Conservation (phyloP, 1,140 invertebrate genomes). For the Drosophila mayri region DNA sequence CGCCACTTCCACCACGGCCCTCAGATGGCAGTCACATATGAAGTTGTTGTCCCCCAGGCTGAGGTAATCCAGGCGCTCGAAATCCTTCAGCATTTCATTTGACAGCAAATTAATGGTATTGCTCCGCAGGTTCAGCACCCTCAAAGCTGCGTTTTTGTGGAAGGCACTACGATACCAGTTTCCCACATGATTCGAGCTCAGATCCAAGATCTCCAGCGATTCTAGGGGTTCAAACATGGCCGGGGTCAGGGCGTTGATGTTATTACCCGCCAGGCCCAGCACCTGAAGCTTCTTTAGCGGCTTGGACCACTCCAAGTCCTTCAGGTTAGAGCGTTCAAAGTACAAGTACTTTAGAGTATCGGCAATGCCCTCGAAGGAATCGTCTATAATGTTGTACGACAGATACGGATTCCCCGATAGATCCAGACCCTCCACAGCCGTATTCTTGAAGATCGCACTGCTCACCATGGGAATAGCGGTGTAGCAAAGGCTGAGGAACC, state of each 20-base stretch:
- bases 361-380: slow-evolving; percentile 84
- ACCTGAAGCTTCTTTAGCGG: slow-evolving; percentile 84
- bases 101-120: slow-evolving; percentile 87
- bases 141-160: slow-evolving; percentile 76
- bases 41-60: slow-evolving; percentile 86
- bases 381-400: slow-evolving; percentile 63
- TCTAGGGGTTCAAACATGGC: slow-evolving; percentile 65
- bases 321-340: slow-evolving; percentile 84
- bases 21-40: slow-evolving; percentile 86
- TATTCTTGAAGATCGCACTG: slow-evolving; percentile 82
- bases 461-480: slow-evolving; percentile 80
- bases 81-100: slow-evolving; percentile 85
- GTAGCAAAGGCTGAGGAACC: slow-evolving; percentile 86
- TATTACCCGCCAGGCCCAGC: slow-evolving; percentile 85
- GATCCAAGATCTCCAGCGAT: slow-evolving; percentile 85
- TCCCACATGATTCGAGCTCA: slow-evolving; percentile 85
- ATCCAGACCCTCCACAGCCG: slow-evolving; percentile 85
- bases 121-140: slow-evolving; percentile 84
- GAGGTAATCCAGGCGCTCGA: slow-evolving; percentile 74
- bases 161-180: slow-evolving; percentile 85
- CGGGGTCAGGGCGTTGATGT: slow-evolving; percentile 78
- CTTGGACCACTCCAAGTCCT: slow-evolving; percentile 76
- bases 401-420: slow-evolving; percentile 86
- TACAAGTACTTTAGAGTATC: slow-evolving; percentile 85
- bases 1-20: slow-evolving; percentile 85